These are phyloP conservation scores for Agrenia bidenticulata DNA, from an alignment of 2,888 invertebrate species.

Conservation along the genomic window DNA sequence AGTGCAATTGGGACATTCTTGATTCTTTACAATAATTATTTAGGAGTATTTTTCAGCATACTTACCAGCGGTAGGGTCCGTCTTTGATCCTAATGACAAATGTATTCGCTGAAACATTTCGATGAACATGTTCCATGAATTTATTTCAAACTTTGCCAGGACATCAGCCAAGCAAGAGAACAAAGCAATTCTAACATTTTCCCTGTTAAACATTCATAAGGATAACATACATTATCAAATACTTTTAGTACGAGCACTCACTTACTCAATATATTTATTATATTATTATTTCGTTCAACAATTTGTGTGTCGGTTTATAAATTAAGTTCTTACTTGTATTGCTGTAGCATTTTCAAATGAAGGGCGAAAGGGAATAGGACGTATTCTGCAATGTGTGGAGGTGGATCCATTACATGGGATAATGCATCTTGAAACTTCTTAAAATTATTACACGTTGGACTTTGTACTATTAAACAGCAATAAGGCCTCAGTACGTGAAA, in stretches of 20 bases:
- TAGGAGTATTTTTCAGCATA: background rate
- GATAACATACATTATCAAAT: too few relatives aligned
- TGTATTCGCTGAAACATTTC: constrained; percentile 42
- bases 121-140: constrained; percentile 35
- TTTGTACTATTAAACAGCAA: constrained; percentile 26
- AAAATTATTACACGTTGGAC: constrained; percentile 22
- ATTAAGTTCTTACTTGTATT: constrained; percentile 22
- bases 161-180: constrained; percentile 25
- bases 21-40: too few relatives aligned
- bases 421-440: constrained; percentile 21
- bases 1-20: too few relatives aligned
- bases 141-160: constrained; percentile 16
- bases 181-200: constrained; percentile 17
- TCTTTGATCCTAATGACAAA: constrained; percentile 26
- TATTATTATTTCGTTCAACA: background rate
- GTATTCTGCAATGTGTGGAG: constrained; percentile 29
- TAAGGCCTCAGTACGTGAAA: constrained; percentile 32
- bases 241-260: too few relatives aligned
- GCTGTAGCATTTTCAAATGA: constrained; percentile 31
- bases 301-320: background rate
- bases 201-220: constrained; percentile 23
- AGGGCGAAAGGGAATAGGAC: constrained; percentile 41
- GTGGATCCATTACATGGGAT: constrained; percentile 9
- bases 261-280: too few relatives aligned
- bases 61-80: constrained; percentile 26